These are phyloP conservation scores for Atta colombica DNA, from an alignment of 1,140 invertebrate genomes.

Conservation along the genomic window DNA sequence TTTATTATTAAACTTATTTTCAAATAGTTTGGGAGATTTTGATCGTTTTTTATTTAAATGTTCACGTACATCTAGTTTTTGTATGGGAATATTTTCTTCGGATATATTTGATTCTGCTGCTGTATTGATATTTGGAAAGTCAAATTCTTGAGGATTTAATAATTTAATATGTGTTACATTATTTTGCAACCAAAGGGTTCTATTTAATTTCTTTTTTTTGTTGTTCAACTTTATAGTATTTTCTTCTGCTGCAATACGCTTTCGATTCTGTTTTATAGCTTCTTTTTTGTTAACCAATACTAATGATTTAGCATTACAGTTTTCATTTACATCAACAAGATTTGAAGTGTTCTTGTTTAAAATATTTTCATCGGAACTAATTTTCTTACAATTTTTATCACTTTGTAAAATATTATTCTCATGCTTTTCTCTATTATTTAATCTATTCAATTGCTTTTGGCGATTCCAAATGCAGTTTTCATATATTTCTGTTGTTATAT, in stretches of 20 bases:
- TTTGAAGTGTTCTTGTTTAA: not conserved
- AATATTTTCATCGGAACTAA: not conserved
- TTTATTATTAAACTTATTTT: constrained; percentile 10
- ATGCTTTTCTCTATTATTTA: not conserved
- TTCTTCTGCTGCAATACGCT: not conserved
- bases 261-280: not conserved
- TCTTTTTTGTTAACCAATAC: not conserved
- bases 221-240: not conserved
- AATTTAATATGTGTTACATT: not conserved
- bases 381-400: not conserved
- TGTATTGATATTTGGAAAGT: not conserved
- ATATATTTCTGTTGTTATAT: not conserved
- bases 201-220: constrained; percentile 39
- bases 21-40: not conserved
- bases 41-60: constrained; percentile 21
- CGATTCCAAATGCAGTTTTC: not conserved
- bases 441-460: constrained; percentile 5
- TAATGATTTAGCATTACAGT: not conserved
- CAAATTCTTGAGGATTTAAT: not conserved
- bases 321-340: not conserved
- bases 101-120: constrained; percentile 6
- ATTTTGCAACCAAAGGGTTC: not conserved
- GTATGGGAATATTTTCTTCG: not conserved
- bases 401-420: not conserved
- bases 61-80: constrained; percentile 35